These are phyloP conservation scores for Diaperis boleti DNA, from an alignment of 2,888 invertebrate species.

Conservation along the genomic window DNA sequence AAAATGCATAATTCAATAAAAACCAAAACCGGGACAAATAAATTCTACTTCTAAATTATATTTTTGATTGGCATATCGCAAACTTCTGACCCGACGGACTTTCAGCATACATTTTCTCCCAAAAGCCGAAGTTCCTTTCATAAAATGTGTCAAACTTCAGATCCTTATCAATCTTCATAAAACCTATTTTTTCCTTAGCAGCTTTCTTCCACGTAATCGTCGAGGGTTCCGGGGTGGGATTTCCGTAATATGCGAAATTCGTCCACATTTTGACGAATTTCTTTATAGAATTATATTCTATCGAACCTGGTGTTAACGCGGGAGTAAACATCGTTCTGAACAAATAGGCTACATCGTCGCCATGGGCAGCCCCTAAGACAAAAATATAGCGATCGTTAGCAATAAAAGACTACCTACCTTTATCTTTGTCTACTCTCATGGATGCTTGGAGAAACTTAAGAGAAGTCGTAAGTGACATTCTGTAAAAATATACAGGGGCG, in stretches of 20 bases:
- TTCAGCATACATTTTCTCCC: constrained; percentile 15
- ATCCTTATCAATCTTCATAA: constrained; percentile 26
- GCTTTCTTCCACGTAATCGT: constrained; percentile 29
- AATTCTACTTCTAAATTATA: not conserved
- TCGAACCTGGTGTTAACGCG: constrained; percentile 38
- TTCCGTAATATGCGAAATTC: constrained; percentile 47
- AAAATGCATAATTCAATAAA: not conserved
- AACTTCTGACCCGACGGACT: constrained; percentile 14
- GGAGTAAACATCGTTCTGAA: constrained; percentile 49
- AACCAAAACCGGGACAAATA: not conserved
- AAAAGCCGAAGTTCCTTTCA: constrained; percentile 14
- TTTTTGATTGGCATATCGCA: not conserved
- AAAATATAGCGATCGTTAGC: not conserved
- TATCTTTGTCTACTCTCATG: not conserved
- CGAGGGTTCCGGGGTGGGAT: constrained; percentile 44
- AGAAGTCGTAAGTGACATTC: constrained; percentile 52
- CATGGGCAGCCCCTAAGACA: constrained; percentile 52
- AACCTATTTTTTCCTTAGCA: constrained; percentile 6
- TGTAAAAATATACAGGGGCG: constrained; percentile 57
- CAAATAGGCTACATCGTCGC: constrained; percentile 53
- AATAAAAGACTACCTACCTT: not conserved
- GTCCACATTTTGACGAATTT: constrained; percentile 55
- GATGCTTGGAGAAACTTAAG: constrained; percentile 39
- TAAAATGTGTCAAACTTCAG: constrained; percentile 6
- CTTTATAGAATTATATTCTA: constrained; percentile 45